Base-by-base conservation (phyloP, 2,113 vertebrate genomes). In the Sinocyclocheilus rhinocerous region DNA sequence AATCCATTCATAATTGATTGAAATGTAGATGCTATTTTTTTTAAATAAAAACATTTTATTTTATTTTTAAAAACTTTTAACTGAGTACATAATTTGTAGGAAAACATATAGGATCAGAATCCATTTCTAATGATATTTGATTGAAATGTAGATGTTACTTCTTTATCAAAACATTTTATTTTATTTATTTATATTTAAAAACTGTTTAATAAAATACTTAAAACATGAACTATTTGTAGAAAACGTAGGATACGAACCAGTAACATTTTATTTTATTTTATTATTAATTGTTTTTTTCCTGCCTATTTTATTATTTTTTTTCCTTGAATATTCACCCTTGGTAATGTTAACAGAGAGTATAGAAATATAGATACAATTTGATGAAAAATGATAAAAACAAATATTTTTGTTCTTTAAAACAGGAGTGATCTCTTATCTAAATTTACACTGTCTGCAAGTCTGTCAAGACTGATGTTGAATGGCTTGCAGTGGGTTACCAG, bases 401-500 rank as follows among this genome's bases (percentile, higher is more conserved):
- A 13, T 5, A 6, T 26, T 65, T 65, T 24, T 63, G 59, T 63
- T 63, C 10, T 61, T 61, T n/a, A n/a, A n/a, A 61, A n/a, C 0
- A 0, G 4, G 59, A 10, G n/a, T 42, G 7, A 42, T 63, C 26
- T 65, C 4, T 26, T 65, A 4, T 61, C 8, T 61, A n/a, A 61
- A n/a, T 61, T n/a, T 61, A 63, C n/a, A 12, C 3, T 33, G 79
- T 55, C 55, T 72, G 80, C 81, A 63, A 78, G 36, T 36, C 36
- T 36, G 36, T 36, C 7, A 42, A 42, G 29, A 50, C 36, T 42
- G 20, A 39, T 39, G 57, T 39, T 70, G 55, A 67, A 72, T 81
- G 26, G 76, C 16, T 69, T 67, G 73, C 45, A 42, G 39, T 29
- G 45, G 79, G 63, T 77, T 48, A 72, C 73, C 33, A 67, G 84